Base-by-base conservation (phyloP, 2,797 vertebrate genomes). In the Gymnoscopelus microlampas region DNA sequence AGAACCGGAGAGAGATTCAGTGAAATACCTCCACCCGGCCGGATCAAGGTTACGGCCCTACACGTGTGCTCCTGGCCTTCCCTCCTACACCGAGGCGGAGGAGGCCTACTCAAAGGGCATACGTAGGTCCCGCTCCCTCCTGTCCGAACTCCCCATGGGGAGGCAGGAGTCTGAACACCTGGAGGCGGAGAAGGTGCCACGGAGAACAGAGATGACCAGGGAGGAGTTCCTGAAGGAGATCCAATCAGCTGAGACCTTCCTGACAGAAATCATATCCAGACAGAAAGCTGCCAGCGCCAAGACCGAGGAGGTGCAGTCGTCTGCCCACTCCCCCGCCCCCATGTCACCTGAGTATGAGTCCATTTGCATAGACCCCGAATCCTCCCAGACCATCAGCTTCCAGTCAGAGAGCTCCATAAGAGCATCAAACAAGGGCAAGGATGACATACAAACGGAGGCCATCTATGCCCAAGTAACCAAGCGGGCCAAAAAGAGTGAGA, bases 401-500 rank as follows among this genome's bases (percentile, higher is more conserved):
- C 90, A 94, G 83, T 90, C 90, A 2, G 92, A 92, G 55, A 93
- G 77, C 76, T 86, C 92, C 50, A 61, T 86, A 77, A 79, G 87
- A 71, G 81, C 83, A 44, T 81, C 82, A 53, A 86, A 62, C 69
- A 90, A 88, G 64, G 76, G 88, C 39, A 88, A 88, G 67, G 92
- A 89, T 53, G 92, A 93, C 3, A 61, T 76, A 7, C 90, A 92
- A 53, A 90, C 89, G 1, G 94, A 95, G 73, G 94, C 94, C 56
- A 95, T 95, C 76, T 95, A 95, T 44, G 94, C 94, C 60, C 94
- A 95, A 80, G 94, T 95, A 58, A 95, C 94, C 67, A 95, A 95
- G 62, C 91, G 91, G 23, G 93, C 93, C 53, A 95, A 94, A 89
- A 93, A 93, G 76, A 91, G 88, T 14, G 94, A 95, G 82, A 90